These are phyloP conservation scores for Noctua janthina DNA, from an alignment of 2,888 invertebrate genomes.

Conservation along the genomic window DNA sequence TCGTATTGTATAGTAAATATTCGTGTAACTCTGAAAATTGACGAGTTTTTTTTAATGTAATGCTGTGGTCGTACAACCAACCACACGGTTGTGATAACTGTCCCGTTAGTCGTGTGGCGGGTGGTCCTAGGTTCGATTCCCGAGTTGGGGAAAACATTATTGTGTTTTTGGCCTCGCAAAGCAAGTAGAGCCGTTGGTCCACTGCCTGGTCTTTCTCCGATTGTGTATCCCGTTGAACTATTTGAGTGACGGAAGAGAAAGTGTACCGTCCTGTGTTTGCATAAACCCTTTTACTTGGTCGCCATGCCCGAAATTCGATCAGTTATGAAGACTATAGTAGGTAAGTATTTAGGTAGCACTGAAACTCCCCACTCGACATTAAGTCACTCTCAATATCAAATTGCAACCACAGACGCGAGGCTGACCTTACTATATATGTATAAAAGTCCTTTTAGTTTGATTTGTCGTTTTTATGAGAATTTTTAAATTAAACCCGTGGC, in stretches of 20 bases:
- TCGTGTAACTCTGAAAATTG: conserved; percentile 8
- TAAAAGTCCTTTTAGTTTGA: conserved; percentile 33
- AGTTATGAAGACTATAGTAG: neutral
- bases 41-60: neutral
- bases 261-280: neutral
- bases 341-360: neutral
- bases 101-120: neutral
- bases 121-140: neutral
- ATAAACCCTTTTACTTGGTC: neutral
- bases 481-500: conserved; percentile 45
- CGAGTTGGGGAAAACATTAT: neutral
- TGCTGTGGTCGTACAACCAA: neutral
- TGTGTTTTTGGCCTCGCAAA: neutral
- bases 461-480: conserved; percentile 37
- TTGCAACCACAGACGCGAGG: neutral
- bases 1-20: neutral
- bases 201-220: neutral
- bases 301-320: neutral
- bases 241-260: neutral
- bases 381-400: neutral
- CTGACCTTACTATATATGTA: neutral
- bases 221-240: neutral
- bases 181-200: neutral
- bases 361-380: neutral
- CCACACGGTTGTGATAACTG: neutral